phyloP scores from a whole-genome alignment of 2,797 vertebrate species.

The Leptoclinus maculatus region DNA sequence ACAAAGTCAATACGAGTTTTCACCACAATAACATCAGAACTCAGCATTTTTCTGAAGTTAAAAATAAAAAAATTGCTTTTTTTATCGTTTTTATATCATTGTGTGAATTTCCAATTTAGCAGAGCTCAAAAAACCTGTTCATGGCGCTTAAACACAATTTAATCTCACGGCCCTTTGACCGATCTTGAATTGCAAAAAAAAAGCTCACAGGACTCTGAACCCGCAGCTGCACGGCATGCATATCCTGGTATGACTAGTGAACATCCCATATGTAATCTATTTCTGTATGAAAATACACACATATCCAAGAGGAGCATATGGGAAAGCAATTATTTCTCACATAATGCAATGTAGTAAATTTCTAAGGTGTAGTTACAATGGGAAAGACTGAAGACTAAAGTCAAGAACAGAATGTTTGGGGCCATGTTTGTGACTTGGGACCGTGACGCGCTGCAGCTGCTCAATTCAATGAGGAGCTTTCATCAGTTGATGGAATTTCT shows the following conservation, averaged over 20 bases:
- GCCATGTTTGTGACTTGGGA: constrained; percentile 6
- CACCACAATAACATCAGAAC: background rate
- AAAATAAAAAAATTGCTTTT: background rate
- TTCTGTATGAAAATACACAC: constrained; percentile 20
- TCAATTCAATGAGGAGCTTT: constrained; percentile 25
- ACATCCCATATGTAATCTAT: constrained; percentile 18
- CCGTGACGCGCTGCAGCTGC: background rate
- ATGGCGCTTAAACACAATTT: background rate
- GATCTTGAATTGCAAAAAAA: background rate
- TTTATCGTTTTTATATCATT: background rate
- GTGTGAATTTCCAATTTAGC: background rate
- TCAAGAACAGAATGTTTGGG: constrained; percentile 12
- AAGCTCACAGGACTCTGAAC: background rate
- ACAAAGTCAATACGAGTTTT: background rate
- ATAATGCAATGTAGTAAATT: constrained; percentile 20
- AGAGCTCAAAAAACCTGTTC: background rate
- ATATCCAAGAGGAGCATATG: constrained; percentile 15
- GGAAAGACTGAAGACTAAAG: constrained; percentile 12
- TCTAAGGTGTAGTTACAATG: constrained; percentile 6
- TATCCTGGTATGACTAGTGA: background rate
- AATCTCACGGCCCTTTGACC: background rate
- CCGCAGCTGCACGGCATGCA: constrained; percentile 12
- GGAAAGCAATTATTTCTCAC: constrained; percentile 15
- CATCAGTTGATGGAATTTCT: constrained; percentile 13
- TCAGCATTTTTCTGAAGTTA: background rate